Evolutionary conservation across 1,140 invertebrate species (phyloP), one percentile per base, ranked within the genome.

Genomic region (Telenomus remus): DNA sequence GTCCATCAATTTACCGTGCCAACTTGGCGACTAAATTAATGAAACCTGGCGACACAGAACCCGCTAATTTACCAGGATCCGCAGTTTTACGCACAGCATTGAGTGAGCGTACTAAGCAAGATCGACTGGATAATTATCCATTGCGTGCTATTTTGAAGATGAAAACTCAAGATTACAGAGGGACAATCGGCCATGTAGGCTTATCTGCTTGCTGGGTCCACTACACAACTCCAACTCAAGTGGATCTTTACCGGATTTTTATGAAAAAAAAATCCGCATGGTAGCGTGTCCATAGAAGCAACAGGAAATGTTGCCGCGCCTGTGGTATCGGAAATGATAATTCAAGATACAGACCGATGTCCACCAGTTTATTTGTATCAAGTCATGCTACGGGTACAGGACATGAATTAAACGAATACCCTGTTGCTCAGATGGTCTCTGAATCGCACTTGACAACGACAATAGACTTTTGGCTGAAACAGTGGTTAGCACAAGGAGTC

Each of bases 341-440:
- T 11, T 34, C 49, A 6, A 27, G 19, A 27, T 27, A 27, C 19
- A 27, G 19, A 27, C 19, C 19, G 6, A 7, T 35, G 19, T 6
- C 49, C 49, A 12, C 49, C 49, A 1, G n/a, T 51, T 13, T 51
- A 19, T 13, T 35, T 51, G 27, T 51, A 51, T 35, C 11, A 51
- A 35, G 11, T 5, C 8, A 33, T 51, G 3, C 13, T 6, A 51
- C 49, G 1, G 49, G 33, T 9, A 51, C 5, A 5, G 13, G 34
- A 4, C 4, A 51, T 12, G 49, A 51, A 12, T 35, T n/a, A 4
- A 34, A 51, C 16, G 19, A 51, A 12, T 51, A 51, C 13, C 49
- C 12, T 11, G 49, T 51, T 10, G 10, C 9, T n/a, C 49, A 51
- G 34, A 51, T 51, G 49, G 49, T 51, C 4, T 51, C 49, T 13